phyloP scores from a whole-genome alignment of 2,113 vertebrate species.

The Chionis minor region DNA sequence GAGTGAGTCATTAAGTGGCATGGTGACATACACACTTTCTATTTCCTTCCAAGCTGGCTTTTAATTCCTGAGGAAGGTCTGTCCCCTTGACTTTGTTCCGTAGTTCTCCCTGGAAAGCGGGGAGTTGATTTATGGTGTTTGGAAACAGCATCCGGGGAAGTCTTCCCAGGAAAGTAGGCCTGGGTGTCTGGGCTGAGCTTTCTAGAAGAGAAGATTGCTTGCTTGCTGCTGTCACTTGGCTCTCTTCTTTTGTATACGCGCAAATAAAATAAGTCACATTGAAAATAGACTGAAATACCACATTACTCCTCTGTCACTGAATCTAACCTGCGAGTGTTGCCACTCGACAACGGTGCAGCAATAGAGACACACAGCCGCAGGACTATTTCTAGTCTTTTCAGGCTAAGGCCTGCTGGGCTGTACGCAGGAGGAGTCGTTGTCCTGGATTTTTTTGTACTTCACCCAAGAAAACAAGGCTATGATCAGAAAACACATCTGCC shows the following conservation, averaged over 20 bases:
- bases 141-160: not conserved
- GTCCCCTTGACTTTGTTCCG: not conserved
- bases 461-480: not conserved
- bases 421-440: not conserved
- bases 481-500: not conserved
- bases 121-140: not conserved
- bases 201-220: not conserved
- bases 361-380: not conserved
- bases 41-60: not conserved
- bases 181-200: not conserved
- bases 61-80: not conserved
- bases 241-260: not conserved
- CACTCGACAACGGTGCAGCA: not conserved
- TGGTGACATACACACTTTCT: rapidly evolving
- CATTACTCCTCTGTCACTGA: not conserved
- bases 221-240: not conserved
- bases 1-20: not conserved
- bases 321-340: not conserved
- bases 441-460: not conserved
- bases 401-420: not conserved
- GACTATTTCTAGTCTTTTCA: not conserved
- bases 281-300: not conserved
- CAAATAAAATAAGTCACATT: not conserved
- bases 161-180: not conserved
- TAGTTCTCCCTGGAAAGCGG: not conserved